These are phyloP conservation scores for Pristionchus entomophagus DNA, from an alignment of 2,888 invertebrate species.

Conservation along the genomic window DNA sequence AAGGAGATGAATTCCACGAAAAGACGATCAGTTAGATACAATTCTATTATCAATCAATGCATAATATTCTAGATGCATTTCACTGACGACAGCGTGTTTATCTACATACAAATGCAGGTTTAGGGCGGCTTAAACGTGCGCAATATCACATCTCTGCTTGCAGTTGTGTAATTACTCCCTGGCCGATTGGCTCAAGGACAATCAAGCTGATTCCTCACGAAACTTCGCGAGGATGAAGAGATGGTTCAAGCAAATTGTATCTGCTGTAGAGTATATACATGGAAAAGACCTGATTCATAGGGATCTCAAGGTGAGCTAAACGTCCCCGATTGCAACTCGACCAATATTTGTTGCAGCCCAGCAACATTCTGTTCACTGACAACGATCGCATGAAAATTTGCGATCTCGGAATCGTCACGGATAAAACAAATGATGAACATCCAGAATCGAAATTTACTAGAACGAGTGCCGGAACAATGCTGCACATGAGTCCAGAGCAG, in stretches of 20 bases:
- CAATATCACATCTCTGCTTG: background rate
- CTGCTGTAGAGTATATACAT: constrained; percentile 96
- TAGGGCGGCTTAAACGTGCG: background rate
- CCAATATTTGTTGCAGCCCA: background rate
- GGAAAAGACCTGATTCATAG: constrained; percentile 91
- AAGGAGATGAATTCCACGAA: background rate
- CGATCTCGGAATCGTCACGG: background rate
- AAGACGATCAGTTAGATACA: background rate
- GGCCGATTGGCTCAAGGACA: background rate
- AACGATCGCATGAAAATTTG: background rate
- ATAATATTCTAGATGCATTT: background rate
- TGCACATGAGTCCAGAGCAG: background rate
- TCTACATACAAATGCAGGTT: background rate
- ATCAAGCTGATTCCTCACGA: background rate
- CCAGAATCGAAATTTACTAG: too few relatives aligned
- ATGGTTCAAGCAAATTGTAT: constrained; percentile 88
- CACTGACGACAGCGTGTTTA: background rate
- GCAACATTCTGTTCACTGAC: background rate
- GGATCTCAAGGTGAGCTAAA: constrained; percentile 76
- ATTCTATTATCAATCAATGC: background rate
- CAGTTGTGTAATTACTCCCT: background rate
- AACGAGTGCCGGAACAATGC: too few relatives aligned
- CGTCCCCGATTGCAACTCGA: too few relatives aligned
- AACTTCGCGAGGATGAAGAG: constrained; percentile 38
- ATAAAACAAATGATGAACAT: background rate